Percentiles rank a stretch among this genome's conserved stretches.
These are phyloP conservation scores for Oscheius onirici DNA, from an alignment of 2,888 invertebrate genomes.

Conservation along the genomic window DNA sequence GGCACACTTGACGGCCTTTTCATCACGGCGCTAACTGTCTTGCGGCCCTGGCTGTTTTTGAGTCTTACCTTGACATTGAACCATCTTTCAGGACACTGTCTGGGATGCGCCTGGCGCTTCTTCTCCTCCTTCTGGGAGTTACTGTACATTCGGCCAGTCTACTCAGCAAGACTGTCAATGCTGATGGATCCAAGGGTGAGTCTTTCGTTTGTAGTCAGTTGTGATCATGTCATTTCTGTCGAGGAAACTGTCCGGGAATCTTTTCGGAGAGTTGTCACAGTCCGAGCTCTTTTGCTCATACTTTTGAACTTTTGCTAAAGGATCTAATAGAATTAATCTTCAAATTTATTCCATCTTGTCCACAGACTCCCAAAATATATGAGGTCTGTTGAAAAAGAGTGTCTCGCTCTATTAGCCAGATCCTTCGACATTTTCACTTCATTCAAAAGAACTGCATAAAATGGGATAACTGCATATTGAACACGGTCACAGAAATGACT, in stretches of 20 bases:
- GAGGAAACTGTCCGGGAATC: too few relatives aligned
- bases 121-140: conserved; percentile 4
- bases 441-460: conserved; percentile 75
- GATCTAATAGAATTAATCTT: too few relatives aligned
- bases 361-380: too few relatives aligned
- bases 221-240: too few relatives aligned
- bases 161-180: conserved; percentile 48
- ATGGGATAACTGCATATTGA: neutral
- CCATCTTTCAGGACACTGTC: conserved; percentile 12
- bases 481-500: neutral
- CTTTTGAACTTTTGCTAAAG: too few relatives aligned
- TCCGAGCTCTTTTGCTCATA: too few relatives aligned
- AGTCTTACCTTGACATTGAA: conserved; percentile 19
- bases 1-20: conserved; percentile 27
- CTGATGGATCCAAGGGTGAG: conserved; percentile 51
- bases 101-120: conserved; percentile 24
- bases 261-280: too few relatives aligned
- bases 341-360: too few relatives aligned
- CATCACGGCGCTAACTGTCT: conserved; percentile 31
- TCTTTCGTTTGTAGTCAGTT: conserved; percentile 75
- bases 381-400: too few relatives aligned
- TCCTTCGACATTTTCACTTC: too few relatives aligned
- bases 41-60: conserved; percentile 25
- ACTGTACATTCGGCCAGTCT: conserved; percentile 35
- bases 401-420: too few relatives aligned